These are phyloP conservation scores for Macrochelys suwanniensis DNA, from an alignment of 2,797 vertebrate species.

Conservation along the genomic window DNA sequence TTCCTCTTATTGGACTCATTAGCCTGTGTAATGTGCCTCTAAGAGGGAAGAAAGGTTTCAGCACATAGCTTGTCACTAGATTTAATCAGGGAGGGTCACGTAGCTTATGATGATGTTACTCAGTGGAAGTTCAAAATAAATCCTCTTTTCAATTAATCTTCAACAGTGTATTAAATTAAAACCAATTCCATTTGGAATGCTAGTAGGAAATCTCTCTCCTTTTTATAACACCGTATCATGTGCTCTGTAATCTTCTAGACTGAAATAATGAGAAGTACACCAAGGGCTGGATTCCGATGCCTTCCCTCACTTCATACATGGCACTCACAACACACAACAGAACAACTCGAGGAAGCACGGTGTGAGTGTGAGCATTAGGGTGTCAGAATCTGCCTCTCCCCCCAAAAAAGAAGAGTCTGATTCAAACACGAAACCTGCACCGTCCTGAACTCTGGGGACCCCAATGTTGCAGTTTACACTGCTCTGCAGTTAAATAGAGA, in stretches of 20 bases:
- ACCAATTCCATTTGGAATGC: no score
- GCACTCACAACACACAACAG: accelerated
- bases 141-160: background rate
- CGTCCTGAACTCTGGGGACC: background rate
- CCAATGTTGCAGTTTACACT: accelerated
- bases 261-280: background rate
- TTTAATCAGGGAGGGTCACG: background rate
- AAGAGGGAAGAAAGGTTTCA: background rate
- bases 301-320: background rate
- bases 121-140: background rate
- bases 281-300: background rate
- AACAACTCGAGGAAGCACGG: background rate
- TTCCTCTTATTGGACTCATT: conserved; percentile 28
- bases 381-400: background rate
- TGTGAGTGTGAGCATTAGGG: background rate
- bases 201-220: background rate
- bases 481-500: background rate
- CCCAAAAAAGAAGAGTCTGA: no score
- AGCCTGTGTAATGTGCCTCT: background rate
- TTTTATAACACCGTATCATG: background rate
- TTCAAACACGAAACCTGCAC: no score
- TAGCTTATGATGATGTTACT: accelerated
- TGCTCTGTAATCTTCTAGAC: background rate
- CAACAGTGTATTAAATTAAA: background rate
- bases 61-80: background rate